Base-by-base conservation (phyloP, 92 coral and sea anemone genomes). In the Plumapathes pennacea region DNA sequence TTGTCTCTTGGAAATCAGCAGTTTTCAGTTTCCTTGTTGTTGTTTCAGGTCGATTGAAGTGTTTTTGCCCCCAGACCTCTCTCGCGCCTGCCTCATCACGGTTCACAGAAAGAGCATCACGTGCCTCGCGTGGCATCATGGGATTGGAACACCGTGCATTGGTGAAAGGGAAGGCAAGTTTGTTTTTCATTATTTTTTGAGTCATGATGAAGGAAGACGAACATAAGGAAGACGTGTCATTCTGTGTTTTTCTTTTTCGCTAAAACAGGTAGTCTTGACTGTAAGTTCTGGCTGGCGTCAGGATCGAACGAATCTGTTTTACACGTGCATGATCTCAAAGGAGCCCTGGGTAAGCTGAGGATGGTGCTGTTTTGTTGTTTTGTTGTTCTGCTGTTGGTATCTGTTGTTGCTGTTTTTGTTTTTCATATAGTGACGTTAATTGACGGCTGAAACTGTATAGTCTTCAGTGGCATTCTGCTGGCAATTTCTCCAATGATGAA, bases 41-140 rank as follows among this genome's bases (percentile, higher is more conserved):
- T 25, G 27, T 41, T 66, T 60, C 18, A 90, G 97, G 43, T 88
- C 97, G 2, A 83, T 91, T 19, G 90, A 83, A 42, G 58, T 88
- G 62, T 91, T 78, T 44, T 69, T 80, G 40, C 80, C 90, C 3
- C 97, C 97, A 19, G 80, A 86, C 53, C 78, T 88, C 46, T 61
- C 49, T 66, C 68, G 78, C 38, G 62, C 83, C 50, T 82, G 91
- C 25, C 68, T 77, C 8, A 44, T 91, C 46, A 75, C 82, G 24
- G 86, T 85, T 13, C 96, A 91, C 72, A 88, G 80, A 81, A 92
- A 81, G 69, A 82, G 81, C 39, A 81, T 92, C 51, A 92, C 98
- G 10, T 72, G 89, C 42, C 77, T 92, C 54, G 85, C 81, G 15
- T 92, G 98, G 98, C 85, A 88, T 82, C 90, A 78, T 68, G 90